Evolutionary conservation across 2,888 invertebrate species (phyloP).

Genomic region (Tridacna crocea): DNA sequence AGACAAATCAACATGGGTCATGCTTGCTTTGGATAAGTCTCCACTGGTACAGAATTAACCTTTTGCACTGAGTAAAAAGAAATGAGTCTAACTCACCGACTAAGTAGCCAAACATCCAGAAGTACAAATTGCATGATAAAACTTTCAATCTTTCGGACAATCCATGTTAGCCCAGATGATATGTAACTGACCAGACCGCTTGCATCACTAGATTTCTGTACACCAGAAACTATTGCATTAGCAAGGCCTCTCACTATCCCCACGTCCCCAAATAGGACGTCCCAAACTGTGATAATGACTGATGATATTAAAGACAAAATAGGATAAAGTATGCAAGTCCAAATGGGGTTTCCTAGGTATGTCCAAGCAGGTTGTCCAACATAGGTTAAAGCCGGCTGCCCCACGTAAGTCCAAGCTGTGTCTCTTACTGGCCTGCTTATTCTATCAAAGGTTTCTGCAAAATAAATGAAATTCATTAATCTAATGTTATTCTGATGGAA

Average conservation of each 20-base stretch:
- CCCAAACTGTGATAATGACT: slow-evolving; percentile 25
- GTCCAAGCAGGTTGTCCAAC: slow-evolving; percentile 63
- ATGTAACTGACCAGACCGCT: background rate
- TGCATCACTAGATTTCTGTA: slow-evolving; percentile 9
- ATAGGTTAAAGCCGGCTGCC: slow-evolving; percentile 39
- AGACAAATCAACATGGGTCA: no score
- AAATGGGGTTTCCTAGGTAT: slow-evolving; percentile 51
- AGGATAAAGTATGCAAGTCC: slow-evolving; percentile 40
- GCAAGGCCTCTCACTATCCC: background rate
- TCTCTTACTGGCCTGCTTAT: slow-evolving; percentile 46
- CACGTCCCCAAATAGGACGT: slow-evolving; percentile 4
- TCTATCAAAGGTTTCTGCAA: slow-evolving; percentile 64
- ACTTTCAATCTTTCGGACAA: slow-evolving; percentile 43
- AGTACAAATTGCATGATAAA: slow-evolving; percentile 52
- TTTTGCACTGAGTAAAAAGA: background rate
- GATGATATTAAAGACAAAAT: slow-evolving; percentile 31
- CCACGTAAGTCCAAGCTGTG: slow-evolving; percentile 52
- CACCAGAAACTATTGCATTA: background rate
- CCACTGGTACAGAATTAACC: background rate
- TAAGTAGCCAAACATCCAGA: slow-evolving; percentile 63
- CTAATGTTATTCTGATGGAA: no score
- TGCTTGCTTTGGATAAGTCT: background rate
- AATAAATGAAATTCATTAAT: background rate
- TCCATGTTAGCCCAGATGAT: slow-evolving; percentile 28
- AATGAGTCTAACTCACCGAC: slow-evolving; percentile 49